Conservation (phyloP, 2,888 invertebrate genomes). For the Abscondita cerata region DNA sequence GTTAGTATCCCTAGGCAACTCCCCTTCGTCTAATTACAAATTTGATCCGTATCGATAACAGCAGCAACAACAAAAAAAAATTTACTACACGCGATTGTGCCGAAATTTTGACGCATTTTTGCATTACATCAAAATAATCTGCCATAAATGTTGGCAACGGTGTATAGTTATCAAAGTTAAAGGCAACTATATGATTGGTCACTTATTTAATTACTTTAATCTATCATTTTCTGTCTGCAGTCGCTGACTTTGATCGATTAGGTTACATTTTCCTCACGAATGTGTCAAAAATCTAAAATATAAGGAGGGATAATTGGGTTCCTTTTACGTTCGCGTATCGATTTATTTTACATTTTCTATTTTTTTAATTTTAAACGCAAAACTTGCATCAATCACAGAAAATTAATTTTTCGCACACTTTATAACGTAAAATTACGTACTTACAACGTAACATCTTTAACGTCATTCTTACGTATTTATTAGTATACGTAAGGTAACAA, state of each 20-base stretch:
- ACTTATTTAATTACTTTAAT: constrained; percentile 59
- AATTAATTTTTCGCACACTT: no score
- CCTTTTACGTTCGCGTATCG: not conserved
- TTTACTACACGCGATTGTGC: constrained; percentile 20
- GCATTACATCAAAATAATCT: constrained; percentile 23
- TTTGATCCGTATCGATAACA: constrained; percentile 58
- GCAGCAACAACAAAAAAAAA: no score
- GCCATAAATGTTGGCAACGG: constrained; percentile 50
- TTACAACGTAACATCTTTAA: no score
- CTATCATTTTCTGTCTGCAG: constrained; percentile 58
- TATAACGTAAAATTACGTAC: no score
- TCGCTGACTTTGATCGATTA: constrained; percentile 57
- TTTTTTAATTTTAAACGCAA: no score
- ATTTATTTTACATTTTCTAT: no score
- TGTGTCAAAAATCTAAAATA: constrained; percentile 33
- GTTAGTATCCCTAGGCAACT: constrained; percentile 59
- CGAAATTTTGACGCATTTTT: constrained; percentile 29
- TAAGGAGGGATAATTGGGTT: constrained; percentile 22
- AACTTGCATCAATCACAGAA: no score
- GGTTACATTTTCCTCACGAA: constrained; percentile 37
- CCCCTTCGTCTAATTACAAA: constrained; percentile 57
- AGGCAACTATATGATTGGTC: constrained; percentile 59
- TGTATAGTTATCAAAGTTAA: constrained; percentile 48
- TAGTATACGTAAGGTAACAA: no score
- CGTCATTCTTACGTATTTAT: no score